Evolutionary conservation across 1,140 invertebrate species (phyloP), one percentile per base, ranked within the genome.

Genomic region (Callitettix versicolor): DNA sequence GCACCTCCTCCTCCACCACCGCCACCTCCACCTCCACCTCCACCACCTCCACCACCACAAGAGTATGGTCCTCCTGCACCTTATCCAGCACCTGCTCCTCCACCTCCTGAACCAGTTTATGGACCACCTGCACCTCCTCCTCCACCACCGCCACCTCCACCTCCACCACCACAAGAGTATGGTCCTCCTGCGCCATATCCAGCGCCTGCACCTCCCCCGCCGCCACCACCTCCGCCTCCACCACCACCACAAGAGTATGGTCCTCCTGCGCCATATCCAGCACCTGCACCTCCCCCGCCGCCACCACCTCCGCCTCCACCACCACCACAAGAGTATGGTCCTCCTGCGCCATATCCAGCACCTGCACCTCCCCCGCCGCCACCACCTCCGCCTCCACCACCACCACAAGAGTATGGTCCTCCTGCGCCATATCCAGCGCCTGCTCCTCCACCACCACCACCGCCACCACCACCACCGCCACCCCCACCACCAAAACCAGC

Each of bases 21-120:
- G n/a, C 50, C 50, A 53, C 50, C 53, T 53, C 42, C 42, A 44
- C 53, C 53, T 53, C 53, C 53, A 50, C 47, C 47, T 36, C 47
- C 47, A 50, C 47, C 24, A 50, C 47, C 47, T 36, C 47, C 47
- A 50, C 47, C 47, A 50, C 47, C 47, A 50, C 50, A 14, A 48
- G 14, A 30, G n/a, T 20, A 30, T 2, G 14, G 34, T 46, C n/a
- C n/a, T n/a, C n/a, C n/a, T n/a, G n/a, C n/a, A n/a, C n/a, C n/a
- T n/a, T n/a, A n/a, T n/a, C n/a, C n/a, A n/a, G n/a, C n/a, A n/a
- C n/a, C n/a, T n/a, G n/a, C n/a, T n/a, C n/a, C n/a, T n/a, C n/a
- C n/a, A n/a, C n/a, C n/a, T n/a, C n/a, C n/a, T n/a, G n/a, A n/a
- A n/a, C n/a, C n/a, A n/a, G n/a, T n/a, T n/a, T n/a, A n/a, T n/a